These are phyloP conservation scores for Gallirallus australis DNA, from an alignment of 2,797 vertebrate genomes.

Conservation along the genomic window DNA sequence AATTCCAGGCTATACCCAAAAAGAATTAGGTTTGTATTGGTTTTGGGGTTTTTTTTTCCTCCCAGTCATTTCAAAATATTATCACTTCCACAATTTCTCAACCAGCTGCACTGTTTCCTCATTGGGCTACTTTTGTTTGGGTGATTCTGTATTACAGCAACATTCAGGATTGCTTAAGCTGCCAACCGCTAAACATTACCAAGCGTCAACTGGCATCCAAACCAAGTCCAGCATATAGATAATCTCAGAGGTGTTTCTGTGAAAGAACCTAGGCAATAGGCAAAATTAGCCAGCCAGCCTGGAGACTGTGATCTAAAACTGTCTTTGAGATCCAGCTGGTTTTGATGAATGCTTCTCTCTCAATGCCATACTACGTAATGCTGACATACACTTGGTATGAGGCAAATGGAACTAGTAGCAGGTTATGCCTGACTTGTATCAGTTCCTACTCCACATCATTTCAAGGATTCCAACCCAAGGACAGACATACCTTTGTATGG, in stretches of 20 bases:
- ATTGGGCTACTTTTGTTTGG: slow-evolving; percentile 44
- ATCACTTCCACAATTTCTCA: slow-evolving; percentile 72
- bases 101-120: slow-evolving; percentile 58
- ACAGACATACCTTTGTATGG: not conserved
- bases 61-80: slow-evolving; percentile 62
- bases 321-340: not conserved
- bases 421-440: not conserved
- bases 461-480: not conserved
- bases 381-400: not conserved
- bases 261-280: not conserved
- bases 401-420: not conserved
- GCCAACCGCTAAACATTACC: not conserved
- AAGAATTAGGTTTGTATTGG: not conserved
- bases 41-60: not conserved
- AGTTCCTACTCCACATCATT: not conserved
- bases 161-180: slow-evolving; percentile 4
- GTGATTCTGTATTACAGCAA: slow-evolving; percentile 33
- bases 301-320: not conserved
- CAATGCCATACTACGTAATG: not conserved
- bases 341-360: not conserved
- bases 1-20: not conserved
- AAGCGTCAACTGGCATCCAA: not conserved
- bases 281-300: not conserved
- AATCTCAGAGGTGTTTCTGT: not conserved
- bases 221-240: not conserved